Base-by-base conservation (phyloP, 1,140 invertebrate genomes). In the Formica exsecta region DNA sequence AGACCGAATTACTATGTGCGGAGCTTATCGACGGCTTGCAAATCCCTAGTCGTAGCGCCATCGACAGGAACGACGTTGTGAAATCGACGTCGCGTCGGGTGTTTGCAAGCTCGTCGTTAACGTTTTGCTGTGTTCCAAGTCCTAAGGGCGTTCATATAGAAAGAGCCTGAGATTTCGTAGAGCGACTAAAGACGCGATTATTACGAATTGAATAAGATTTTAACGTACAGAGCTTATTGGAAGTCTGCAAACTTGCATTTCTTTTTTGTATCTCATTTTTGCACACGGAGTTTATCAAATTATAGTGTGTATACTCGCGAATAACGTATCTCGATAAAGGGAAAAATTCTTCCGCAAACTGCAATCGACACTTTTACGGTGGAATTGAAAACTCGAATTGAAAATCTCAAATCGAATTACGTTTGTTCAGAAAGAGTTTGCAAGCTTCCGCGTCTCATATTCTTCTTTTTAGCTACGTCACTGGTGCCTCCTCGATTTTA, bases 171-270 rank as follows among this genome's bases (percentile, higher is more conserved):
- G 54, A 74, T 62, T 74, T 73, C 54, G 68, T 73, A 73, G 25
- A 48, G 68, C 29, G 54, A 62, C 7, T 74, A 32, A 61, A 61
- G 6, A 9, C 54, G 66, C 59, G 16, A 59, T 81, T 44, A 81
- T 41, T 44, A 59, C 54, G 25, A 70, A 73, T 61, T 59, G 79
- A 83, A 76, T 57, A 61, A 85, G 65, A 71, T 66, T 88, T 66
- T 22, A 59, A 85, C 88, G 87, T 71, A 89, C 88, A 87, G 88
- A 89, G 88, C 88, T 89, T 89, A 89, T 65, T 76, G 87, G 74
- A 87, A 86, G 87, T 79, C 74, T 89, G 87, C 87, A 89, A 88
- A 88, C 70, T 89, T 70, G 57, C 87, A 41, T 54, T 74, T 48
- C 48, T 73, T 25, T 13, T 74, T 74, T 61, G 3, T 38, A 61